Evolutionary conservation across 2,113 vertebrate species (phyloP), one percentile per base, ranked within the genome.

Genomic region (human (Homo sapiens)): DNA sequence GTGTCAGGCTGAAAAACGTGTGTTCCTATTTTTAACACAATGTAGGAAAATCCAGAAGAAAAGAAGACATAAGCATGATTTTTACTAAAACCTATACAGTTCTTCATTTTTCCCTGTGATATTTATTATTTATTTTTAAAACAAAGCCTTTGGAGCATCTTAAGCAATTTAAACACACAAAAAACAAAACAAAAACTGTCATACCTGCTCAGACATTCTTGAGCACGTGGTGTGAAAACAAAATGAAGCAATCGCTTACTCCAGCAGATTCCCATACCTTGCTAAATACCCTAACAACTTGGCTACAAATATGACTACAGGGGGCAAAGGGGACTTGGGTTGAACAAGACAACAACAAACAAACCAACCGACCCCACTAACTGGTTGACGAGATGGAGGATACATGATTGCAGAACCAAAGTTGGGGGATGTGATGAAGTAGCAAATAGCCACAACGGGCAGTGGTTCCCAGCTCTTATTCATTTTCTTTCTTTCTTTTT

Each of bases 11-110:
- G 96, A 57, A 96, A 86, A 95, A 70, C 0, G 0, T 30, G 48
- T 9, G 27, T 92, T 81, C 11, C 96, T 93, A 88, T 97, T 97
- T 97, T 96, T 97, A 97, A 92, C 72, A 20, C 82, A 86, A 35
- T 91, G 43, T 90, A 48, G 86, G 75, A 96, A 89, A 96, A 97
- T 96, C 81, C 83, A 94, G 75, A 97, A 75, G 79, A 50, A 73
- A 82, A 96, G 80, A 85, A 90, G 75, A 85, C 48, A 32, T 18
- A 73, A 81, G 88, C 59, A n/a, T 90, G 68, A 35, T 92, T 95
- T 97, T 86, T n/a, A 38, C 70, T 6, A 57, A 95, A 94, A 94
- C 13, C 59, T 43, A 16, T 59, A 92, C 73, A 13, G 2, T 55
- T 96, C 64, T 96, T 95, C 38, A 78, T 59, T 68, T 64, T 95